phyloP scores from a whole-genome alignment of 2,797 vertebrate species.

The Lycodopsis pacificus region DNA sequence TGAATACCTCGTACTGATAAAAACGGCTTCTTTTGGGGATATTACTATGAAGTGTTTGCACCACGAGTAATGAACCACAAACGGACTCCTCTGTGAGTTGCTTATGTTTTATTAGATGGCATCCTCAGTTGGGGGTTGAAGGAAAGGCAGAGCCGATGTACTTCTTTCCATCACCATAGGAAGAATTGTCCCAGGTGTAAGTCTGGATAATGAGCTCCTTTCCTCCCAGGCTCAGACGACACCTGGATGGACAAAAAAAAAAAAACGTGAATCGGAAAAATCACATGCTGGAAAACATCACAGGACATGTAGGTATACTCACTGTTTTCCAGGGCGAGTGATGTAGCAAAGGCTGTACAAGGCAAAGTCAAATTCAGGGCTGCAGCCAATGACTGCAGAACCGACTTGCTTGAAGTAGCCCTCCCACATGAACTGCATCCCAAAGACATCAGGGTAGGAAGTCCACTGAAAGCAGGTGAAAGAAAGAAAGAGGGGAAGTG shows the following conservation, averaged over 20 bases:
- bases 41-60: slow-evolving; percentile 20
- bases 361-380: slow-evolving; percentile 95
- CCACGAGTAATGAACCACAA: slow-evolving; percentile 2
- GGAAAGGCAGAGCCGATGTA: slow-evolving; percentile 92
- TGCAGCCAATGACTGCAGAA: slow-evolving; percentile 91
- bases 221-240: slow-evolving; percentile 89
- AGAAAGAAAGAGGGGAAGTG: neutral
- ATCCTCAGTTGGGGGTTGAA: slow-evolving; percentile 66
- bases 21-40: neutral
- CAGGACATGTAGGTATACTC: slow-evolving; percentile 68
- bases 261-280: slow-evolving; percentile 15
- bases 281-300: neutral
- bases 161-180: slow-evolving; percentile 87
- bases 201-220: slow-evolving; percentile 89
- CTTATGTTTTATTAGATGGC: slow-evolving; percentile 5
- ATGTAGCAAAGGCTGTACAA: slow-evolving; percentile 94
- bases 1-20: neutral
- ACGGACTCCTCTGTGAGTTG: neutral
- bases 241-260: slow-evolving; percentile 78
- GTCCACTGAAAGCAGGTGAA: slow-evolving; percentile 85
- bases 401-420: slow-evolving; percentile 94
- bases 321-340: slow-evolving; percentile 89
- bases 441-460: slow-evolving; percentile 90
- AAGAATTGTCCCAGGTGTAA: slow-evolving; percentile 91
- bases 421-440: slow-evolving; percentile 94